Evolutionary conservation across 2,113 vertebrate species (phyloP).

Genomic region (Psilopogon haemacephalus): DNA sequence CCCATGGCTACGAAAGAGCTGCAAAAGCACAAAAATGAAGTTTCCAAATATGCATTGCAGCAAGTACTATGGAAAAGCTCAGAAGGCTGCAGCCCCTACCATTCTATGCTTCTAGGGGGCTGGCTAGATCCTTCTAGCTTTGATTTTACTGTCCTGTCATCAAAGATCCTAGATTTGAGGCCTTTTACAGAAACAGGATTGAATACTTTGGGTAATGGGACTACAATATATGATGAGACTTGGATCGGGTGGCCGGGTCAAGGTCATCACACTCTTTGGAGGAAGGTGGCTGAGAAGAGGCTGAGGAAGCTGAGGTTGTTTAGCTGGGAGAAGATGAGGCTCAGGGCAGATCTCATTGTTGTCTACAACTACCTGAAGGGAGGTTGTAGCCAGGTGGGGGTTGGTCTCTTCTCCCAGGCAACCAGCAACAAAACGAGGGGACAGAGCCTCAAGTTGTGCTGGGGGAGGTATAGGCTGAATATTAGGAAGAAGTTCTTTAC

Average conservation of each 20-base stretch:
- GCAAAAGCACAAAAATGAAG: background rate
- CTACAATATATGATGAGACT: background rate
- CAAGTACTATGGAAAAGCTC: background rate
- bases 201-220: background rate
- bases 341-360: no score
- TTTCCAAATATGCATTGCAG: background rate
- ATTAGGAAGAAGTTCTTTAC: no score
- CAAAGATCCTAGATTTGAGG: background rate
- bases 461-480: no score
- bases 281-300: background rate
- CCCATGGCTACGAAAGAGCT: background rate
- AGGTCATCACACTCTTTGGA: fast-evolving
- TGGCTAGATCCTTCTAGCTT: background rate
- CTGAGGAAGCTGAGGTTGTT: no score
- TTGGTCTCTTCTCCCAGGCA: no score
- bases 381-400: no score
- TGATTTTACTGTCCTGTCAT: background rate
- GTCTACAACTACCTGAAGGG: no score
- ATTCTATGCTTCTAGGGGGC: background rate
- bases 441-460: no score
- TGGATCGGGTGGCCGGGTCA: background rate
- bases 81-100: no score
- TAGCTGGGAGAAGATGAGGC: no score
- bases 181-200: background rate
- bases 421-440: no score